A percentile compares a stretch with the other conserved stretches of the same genome.
Evolutionary conservation across 1,140 invertebrate genomes (phyloP).

Genomic region (Piezodorus guildinii): DNA sequence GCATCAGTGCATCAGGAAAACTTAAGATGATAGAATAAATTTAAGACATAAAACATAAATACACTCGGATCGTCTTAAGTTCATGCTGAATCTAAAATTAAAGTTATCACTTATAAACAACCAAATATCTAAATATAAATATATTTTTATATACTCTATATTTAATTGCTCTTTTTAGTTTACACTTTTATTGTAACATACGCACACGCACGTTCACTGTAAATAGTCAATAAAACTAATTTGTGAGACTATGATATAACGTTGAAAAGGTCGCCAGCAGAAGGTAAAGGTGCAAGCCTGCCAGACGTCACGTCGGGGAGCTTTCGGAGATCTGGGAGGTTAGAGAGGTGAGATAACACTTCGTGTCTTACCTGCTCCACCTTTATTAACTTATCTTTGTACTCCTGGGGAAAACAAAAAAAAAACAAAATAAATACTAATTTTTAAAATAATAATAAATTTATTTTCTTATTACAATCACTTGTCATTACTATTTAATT

Average conservation of each 20-base stretch:
- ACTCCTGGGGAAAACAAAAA: constrained; percentile 56
- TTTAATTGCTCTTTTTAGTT: no score
- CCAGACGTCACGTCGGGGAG: constrained; percentile 75
- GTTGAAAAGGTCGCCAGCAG: constrained; percentile 80
- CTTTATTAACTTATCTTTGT: constrained; percentile 74
- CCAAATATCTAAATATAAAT: no score
- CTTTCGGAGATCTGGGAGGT: constrained; percentile 81
- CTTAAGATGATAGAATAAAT: no score
- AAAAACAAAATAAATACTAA: constrained; percentile 31
- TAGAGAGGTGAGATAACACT: constrained; percentile 82
- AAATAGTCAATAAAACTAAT: no score
- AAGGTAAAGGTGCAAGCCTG: constrained; percentile 79
- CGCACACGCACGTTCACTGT: no score
- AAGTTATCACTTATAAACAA: no score
- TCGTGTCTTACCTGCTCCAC: constrained; percentile 72
- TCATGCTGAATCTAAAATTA: no score
- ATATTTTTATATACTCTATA: no score
- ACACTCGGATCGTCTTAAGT: no score
- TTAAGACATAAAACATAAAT: no score
- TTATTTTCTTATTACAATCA: not conserved
- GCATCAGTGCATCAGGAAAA: no score
- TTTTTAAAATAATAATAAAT: not conserved
- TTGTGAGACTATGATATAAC: constrained; percentile 2
- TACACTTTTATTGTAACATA: no score
- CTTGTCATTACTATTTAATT: not conserved